phyloP scores from a whole-genome alignment of 2,888 invertebrate genomes.

The Andrena flavipes region DNA sequence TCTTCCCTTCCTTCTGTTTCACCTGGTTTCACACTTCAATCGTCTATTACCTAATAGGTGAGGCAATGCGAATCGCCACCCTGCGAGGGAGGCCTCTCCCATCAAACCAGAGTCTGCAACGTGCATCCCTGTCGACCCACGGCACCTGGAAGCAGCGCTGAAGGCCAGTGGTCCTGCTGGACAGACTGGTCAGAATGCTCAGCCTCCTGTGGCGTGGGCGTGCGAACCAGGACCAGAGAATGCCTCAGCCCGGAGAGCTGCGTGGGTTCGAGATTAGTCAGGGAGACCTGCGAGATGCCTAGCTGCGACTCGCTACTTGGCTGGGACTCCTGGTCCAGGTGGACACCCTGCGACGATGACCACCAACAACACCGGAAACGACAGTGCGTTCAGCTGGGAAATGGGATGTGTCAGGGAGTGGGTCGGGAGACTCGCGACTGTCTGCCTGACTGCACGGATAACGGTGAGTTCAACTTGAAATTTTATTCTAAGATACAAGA shows the following conservation, averaged over 20 bases:
- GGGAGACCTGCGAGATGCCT: constrained; percentile 89
- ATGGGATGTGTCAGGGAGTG: constrained; percentile 89
- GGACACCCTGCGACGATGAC: constrained; percentile 88
- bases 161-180: constrained; percentile 94
- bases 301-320: constrained; percentile 90
- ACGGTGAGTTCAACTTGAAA: constrained; percentile 72
- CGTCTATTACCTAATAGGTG: constrained; percentile 67
- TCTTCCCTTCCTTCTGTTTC: not conserved
- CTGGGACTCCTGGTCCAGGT: constrained; percentile 92
- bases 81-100: constrained; percentile 85
- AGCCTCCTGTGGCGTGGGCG: constrained; percentile 90
- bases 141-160: not conserved
- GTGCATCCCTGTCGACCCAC: constrained; percentile 87
- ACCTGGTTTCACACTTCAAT: not conserved
- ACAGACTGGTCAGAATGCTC: constrained; percentile 93
- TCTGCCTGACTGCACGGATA: constrained; percentile 79
- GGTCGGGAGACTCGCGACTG: constrained; percentile 90
- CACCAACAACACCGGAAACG: constrained; percentile 90
- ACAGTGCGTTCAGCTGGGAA: constrained; percentile 87
- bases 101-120: constrained; percentile 90
- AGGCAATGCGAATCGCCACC: constrained; percentile 86
- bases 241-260: constrained; percentile 87
- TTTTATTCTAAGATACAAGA: not conserved
- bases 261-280: constrained; percentile 88
- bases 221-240: constrained; percentile 88